These are phyloP conservation scores for Acanthaster planci DNA, from an alignment of 35 echinoderm and acorn worm species.

Conservation along the genomic window DNA sequence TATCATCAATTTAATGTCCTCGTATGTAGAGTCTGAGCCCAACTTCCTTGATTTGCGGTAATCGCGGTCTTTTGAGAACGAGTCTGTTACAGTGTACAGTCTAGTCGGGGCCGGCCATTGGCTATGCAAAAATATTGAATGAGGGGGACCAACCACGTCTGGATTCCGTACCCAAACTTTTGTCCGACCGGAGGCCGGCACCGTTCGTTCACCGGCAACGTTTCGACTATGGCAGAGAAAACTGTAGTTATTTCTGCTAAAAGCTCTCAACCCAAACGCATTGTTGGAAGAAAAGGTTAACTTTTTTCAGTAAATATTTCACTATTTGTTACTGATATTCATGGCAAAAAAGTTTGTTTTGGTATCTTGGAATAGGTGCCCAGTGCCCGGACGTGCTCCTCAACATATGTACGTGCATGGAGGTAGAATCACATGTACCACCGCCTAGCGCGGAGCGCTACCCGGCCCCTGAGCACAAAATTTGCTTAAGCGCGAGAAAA, in stretches of 20 bases:
- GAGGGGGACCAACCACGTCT: no score
- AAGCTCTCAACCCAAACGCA: neutral
- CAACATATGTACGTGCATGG: no score
- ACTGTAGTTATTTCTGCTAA: slow-evolving; percentile 25
- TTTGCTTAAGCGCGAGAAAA: no score
- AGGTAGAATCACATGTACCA: no score
- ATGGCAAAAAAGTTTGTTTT: neutral
- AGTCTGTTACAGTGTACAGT: neutral
- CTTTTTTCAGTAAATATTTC: neutral
- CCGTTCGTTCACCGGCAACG: neutral
- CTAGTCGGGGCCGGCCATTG: no score
- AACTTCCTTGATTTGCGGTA: neutral
- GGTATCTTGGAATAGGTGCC: neutral
- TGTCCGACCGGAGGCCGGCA: neutral
- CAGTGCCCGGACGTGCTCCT: no score
- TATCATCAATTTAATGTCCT: neutral
- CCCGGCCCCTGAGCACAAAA: no score
- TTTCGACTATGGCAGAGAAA: neutral
- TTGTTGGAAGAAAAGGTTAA: slow-evolving; percentile 16
- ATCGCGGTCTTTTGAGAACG: neutral
- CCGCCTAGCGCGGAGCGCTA: no score
- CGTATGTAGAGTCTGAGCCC: neutral
- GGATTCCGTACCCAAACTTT: neutral
- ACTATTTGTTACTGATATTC: neutral
- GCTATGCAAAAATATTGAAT: no score